Conservation (phyloP, 1,140 invertebrate genomes). For the Tachypleus tridentatus region DNA sequence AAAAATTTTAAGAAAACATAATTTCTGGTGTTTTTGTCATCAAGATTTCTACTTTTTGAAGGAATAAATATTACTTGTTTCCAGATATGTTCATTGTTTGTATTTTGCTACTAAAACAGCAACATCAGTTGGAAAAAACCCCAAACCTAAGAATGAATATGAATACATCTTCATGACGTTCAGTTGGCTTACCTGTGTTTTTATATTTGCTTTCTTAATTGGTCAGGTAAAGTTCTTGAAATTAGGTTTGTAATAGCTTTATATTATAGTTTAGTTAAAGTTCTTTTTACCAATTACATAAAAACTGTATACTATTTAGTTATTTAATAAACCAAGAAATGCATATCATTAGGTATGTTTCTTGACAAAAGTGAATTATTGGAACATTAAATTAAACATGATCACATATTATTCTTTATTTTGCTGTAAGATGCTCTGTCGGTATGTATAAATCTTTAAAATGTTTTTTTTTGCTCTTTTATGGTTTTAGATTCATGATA, state of each 20-base stretch:
- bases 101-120: slow-evolving; percentile 92
- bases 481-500: slow-evolving; percentile 68
- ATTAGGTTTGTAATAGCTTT: too few relatives aligned
- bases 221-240: slow-evolving; percentile 79
- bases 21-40: too few relatives aligned
- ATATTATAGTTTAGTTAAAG: too few relatives aligned
- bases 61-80: too few relatives aligned
- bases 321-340: too few relatives aligned
- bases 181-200: slow-evolving; percentile 89
- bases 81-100: slow-evolving; percentile 81
- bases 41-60: too few relatives aligned
- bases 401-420: neutral
- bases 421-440: neutral
- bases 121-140: slow-evolving; percentile 91
- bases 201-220: slow-evolving; percentile 86
- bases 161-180: slow-evolving; percentile 90
- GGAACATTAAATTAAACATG: neutral
- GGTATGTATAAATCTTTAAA: neutral
- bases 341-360: too few relatives aligned
- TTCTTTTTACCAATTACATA: too few relatives aligned
- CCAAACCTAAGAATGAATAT: slow-evolving; percentile 68
- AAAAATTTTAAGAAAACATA: too few relatives aligned
- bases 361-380: neutral
- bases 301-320: too few relatives aligned
- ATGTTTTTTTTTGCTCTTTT: too few relatives aligned